Percentiles rank a stretch among this genome's conserved stretches.
Evolutionary conservation across 2,888 invertebrate genomes (phyloP).

Genomic region (Cryptocheilus praepositus): DNA sequence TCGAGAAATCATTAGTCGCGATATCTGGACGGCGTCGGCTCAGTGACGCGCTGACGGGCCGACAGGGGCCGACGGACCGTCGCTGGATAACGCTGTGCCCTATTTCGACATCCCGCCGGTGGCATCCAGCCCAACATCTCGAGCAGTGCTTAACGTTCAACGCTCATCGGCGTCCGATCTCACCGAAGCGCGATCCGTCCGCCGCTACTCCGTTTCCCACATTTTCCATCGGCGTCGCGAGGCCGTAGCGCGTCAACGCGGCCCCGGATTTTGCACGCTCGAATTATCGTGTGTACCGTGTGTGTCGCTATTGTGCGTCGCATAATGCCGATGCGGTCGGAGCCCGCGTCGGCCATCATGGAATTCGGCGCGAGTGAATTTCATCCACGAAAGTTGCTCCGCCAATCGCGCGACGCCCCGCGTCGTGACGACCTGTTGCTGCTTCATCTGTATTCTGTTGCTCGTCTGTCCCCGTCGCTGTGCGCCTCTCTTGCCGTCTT

Average conservation of each 20-base stretch:
- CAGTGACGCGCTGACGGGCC: constrained; percentile 45
- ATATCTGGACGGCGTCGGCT: constrained; percentile 48
- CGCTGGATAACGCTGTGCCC: constrained; percentile 8
- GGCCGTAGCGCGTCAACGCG: no score
- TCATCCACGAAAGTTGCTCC: constrained; percentile 11
- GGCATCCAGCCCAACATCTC: background rate
- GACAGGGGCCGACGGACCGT: constrained; percentile 41
- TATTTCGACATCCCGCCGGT: no score
- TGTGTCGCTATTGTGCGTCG: no score
- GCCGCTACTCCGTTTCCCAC: no score
- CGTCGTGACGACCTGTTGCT: constrained; percentile 2
- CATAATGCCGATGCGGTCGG: background rate
- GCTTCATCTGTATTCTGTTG: background rate
- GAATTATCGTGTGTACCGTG: no score
- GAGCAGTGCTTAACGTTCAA: no score
- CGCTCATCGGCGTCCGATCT: no score
- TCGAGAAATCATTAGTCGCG: constrained; percentile 15
- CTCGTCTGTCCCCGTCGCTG: background rate
- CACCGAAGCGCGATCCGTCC: no score
- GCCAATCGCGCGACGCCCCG: constrained; percentile 1
- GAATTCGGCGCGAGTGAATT: constrained; percentile 47
- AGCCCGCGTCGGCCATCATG: constrained; percentile 51
- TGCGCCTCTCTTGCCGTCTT: background rate
- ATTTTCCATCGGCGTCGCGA: no score
- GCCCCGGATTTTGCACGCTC: no score